Evolutionary conservation across 2,888 invertebrate species (phyloP).

Genomic region (Ophion ellenae): DNA sequence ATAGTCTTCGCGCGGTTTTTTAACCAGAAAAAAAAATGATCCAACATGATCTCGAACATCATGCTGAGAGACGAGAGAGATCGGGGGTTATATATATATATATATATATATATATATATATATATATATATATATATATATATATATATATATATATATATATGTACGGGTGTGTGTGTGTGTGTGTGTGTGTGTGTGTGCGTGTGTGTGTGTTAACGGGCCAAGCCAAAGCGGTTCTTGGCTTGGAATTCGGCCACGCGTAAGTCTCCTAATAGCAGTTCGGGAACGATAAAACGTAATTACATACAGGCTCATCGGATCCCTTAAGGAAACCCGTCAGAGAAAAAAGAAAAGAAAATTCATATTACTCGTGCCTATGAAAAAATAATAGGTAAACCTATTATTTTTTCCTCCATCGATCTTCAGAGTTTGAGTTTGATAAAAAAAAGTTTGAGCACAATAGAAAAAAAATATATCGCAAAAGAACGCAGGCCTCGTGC

Average conservation of each 20-base stretch:
- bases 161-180: too few relatives aligned
- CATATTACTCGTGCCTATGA: slow-evolving; percentile 1
- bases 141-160: background rate
- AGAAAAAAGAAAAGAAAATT: slow-evolving; percentile 24
- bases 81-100: background rate
- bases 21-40: background rate
- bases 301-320: slow-evolving; percentile 19
- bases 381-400: background rate
- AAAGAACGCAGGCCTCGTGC: background rate
- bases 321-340: slow-evolving; percentile 4
- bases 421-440: background rate
- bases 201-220: background rate
- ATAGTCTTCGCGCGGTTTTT: background rate
- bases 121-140: background rate
- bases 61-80: slow-evolving; percentile 10
- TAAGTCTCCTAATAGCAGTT: slow-evolving; percentile 23
- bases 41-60: slow-evolving; percentile 1
- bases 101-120: slow-evolving; percentile 2
- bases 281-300: slow-evolving; percentile 25
- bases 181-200: too few relatives aligned
- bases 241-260: slow-evolving; percentile 47
- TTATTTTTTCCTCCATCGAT: too few relatives aligned
- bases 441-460: background rate
- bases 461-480: background rate
- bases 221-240: slow-evolving; percentile 29